Conservation (phyloP, 2,797 vertebrate species). For the Rhinoraja longicauda region DNA sequence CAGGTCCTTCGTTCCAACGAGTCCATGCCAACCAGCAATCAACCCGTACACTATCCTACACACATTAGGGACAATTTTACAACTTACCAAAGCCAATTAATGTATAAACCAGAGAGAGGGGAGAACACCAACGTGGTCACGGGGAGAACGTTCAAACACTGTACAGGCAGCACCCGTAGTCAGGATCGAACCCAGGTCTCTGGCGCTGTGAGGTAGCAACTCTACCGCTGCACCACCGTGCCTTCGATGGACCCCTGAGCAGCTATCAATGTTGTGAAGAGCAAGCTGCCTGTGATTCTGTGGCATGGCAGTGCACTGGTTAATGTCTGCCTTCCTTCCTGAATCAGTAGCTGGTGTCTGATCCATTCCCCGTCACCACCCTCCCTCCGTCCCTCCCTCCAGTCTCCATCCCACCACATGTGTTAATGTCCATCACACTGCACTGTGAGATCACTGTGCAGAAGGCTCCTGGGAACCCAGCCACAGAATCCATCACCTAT, state of each 20-base stretch:
- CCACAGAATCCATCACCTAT: conserved; percentile 63
- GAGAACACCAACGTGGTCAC: no score
- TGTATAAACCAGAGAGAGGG: no score
- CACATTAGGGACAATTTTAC: no score
- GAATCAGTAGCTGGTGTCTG: conserved; percentile 44
- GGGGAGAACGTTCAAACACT: no score
- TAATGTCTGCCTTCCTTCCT: conserved; percentile 43
- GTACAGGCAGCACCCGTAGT: no score
- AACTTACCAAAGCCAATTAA: no score
- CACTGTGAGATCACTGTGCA: conserved; percentile 52
- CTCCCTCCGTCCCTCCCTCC: neutral
- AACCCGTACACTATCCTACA: no score
- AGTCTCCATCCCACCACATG: conserved; percentile 48
- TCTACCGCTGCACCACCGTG: no score
- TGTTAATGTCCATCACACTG: conserved; percentile 64
- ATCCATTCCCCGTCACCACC: conserved; percentile 25
- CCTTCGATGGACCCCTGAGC: neutral
- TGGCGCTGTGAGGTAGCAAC: no score
- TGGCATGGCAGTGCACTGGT: conserved; percentile 40
- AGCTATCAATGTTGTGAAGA: neutral
- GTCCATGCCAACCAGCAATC: no score
- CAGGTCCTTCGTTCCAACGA: no score
- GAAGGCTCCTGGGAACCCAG: conserved; percentile 63
- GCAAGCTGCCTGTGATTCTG: neutral
- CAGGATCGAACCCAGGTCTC: no score